Percentiles rank a stretch among this genome's conserved stretches.
Conservation (phyloP, 1,140 invertebrate genomes). For the Papilio glaucus region DNA sequence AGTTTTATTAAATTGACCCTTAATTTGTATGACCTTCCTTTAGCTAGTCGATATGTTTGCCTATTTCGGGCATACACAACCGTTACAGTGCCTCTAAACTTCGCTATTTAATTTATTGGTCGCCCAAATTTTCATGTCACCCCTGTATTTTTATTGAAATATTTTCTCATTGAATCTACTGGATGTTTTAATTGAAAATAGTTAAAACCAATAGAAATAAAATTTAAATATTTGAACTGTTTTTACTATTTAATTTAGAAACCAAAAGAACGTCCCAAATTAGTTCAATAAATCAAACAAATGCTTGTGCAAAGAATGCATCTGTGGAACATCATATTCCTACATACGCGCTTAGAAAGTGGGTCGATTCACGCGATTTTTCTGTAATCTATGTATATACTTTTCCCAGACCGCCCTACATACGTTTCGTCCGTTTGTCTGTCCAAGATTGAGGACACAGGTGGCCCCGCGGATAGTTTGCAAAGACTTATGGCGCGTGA, state of each 20-base stretch:
- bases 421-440: constrained; percentile 13
- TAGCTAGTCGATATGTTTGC: too few relatives aligned
- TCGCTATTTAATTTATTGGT: too few relatives aligned
- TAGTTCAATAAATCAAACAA: neutral
- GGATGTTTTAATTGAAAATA: too few relatives aligned
- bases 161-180: too few relatives aligned
- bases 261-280: neutral
- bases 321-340: constrained; percentile 50
- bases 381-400: constrained; percentile 6
- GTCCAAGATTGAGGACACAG: constrained; percentile 32
- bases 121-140: too few relatives aligned
- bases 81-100: too few relatives aligned
- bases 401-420: constrained; percentile 26
- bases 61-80: too few relatives aligned
- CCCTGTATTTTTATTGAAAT: too few relatives aligned
- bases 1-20: too few relatives aligned
- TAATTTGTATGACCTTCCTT: too few relatives aligned
- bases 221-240: neutral
- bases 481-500: constrained; percentile 21
- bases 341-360: constrained; percentile 43
- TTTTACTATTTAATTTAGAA: neutral
- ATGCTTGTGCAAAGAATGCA: constrained; percentile 43
- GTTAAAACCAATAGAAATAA: too few relatives aligned
- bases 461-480: constrained; percentile 21
- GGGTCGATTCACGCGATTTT: constrained; percentile 45